Conservation (phyloP, 2,888 invertebrate genomes). For the Athrips mouffetella region DNA sequence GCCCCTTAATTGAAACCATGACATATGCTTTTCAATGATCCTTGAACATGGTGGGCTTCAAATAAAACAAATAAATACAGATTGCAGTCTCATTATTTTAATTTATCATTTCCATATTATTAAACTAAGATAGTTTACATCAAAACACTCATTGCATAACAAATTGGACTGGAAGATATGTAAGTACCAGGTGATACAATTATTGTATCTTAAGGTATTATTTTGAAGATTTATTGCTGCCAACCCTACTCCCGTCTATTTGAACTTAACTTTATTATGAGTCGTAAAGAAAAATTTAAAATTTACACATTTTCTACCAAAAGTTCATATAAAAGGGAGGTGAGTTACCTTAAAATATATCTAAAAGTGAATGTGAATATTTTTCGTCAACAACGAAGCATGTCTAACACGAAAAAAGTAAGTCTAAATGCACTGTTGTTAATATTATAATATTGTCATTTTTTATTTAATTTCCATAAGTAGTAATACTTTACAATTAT, state of each 20-base stretch:
- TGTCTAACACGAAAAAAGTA: slow-evolving; percentile 63
- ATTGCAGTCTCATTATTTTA: slow-evolving; percentile 77
- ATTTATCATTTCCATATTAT: slow-evolving; percentile 61
- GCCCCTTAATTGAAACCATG: no score
- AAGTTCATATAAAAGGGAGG: slow-evolving; percentile 43
- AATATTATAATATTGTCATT: slow-evolving; percentile 76
- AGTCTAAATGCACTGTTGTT: slow-evolving; percentile 66
- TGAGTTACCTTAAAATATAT: slow-evolving; percentile 48
- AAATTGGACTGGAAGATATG: slow-evolving; percentile 71
- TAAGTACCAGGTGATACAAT: slow-evolving; percentile 53
- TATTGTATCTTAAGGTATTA: slow-evolving; percentile 43
- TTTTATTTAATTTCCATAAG: slow-evolving; percentile 65
- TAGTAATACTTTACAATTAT: slow-evolving; percentile 65
- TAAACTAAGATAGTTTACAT: slow-evolving; percentile 71
- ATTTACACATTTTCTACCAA: background rate
- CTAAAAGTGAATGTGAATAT: slow-evolving; percentile 50
- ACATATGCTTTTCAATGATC: no score
- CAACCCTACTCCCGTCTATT: slow-evolving; percentile 32
- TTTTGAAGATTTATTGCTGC: slow-evolving; percentile 42
- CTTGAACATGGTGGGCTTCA: no score
- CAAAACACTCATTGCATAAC: slow-evolving; percentile 72
- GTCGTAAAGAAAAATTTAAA: background rate
- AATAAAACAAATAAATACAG: slow-evolving; percentile 40
- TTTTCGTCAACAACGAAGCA: slow-evolving; percentile 58
- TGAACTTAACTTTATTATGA: slow-evolving; percentile 19